Percentiles rank a stretch among this genome's conserved stretches.
Conservation (phyloP, 2,888 invertebrate genomes). For the Temnothorax unifasciatus region DNA sequence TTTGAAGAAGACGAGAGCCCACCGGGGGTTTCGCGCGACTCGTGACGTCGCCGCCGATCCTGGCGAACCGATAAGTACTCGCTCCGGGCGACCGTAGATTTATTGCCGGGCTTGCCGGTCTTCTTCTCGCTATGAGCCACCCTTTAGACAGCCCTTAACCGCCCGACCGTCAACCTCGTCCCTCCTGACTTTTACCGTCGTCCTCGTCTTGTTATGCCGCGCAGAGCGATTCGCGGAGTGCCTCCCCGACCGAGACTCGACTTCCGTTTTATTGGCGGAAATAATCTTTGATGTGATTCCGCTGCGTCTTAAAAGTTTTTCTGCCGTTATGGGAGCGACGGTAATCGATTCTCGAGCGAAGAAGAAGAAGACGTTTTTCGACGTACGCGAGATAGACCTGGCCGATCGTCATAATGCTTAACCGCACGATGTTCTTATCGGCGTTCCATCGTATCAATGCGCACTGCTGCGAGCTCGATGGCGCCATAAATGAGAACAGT, state of each 20-base stretch:
- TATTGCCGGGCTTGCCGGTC: conserved; percentile 78
- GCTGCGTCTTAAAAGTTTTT: conserved; percentile 77
- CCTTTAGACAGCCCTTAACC: conserved; percentile 63
- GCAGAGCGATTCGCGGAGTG: conserved; percentile 66
- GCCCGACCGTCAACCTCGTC: conserved; percentile 72
- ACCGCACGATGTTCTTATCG: conserved; percentile 44
- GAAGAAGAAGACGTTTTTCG: conserved; percentile 29
- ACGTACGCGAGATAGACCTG: conserved; percentile 11
- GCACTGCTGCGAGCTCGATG: conserved; percentile 33
- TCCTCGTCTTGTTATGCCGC: conserved; percentile 71
- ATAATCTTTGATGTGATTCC: conserved; percentile 85
- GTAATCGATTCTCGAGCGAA: conserved; percentile 69
- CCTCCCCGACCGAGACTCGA: conserved; percentile 74
- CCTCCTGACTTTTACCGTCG: conserved; percentile 56
- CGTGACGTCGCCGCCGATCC: conserved; percentile 70
- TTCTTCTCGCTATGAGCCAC: conserved; percentile 65
- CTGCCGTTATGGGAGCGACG: conserved; percentile 48
- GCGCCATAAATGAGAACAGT: conserved; percentile 33
- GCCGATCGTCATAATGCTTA: conserved; percentile 25
- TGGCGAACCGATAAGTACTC: conserved; percentile 83
- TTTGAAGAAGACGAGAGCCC: conserved; percentile 75
- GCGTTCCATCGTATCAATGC: conserved; percentile 22
- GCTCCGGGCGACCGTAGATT: conserved; percentile 84
- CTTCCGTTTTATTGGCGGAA: conserved; percentile 85
- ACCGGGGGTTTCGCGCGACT: conserved; percentile 75